Conservation (phyloP, 2,113 vertebrate genomes). For the Bagarius yarrelli region DNA sequence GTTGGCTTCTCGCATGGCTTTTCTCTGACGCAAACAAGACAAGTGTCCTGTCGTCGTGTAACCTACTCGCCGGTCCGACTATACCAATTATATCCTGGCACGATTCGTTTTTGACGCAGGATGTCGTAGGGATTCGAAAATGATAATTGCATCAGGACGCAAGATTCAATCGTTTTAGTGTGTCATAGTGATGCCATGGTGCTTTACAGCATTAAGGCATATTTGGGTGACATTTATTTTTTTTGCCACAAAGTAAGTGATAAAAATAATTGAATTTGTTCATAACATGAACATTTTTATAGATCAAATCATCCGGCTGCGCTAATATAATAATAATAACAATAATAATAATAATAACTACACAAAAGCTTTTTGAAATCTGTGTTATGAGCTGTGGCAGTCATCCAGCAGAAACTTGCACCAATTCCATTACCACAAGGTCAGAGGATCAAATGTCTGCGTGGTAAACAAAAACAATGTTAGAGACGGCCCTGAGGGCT, state of each 20-base stretch:
- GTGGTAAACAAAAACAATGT: constrained; percentile 17
- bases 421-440: constrained; percentile 26
- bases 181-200: no score
- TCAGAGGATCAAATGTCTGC: constrained; percentile 13
- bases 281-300: not conserved
- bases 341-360: not conserved
- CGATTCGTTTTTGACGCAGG: no score
- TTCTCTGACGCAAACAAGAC: no score
- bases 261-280: not conserved
- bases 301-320: not conserved
- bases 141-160: no score
- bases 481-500: constrained; percentile 6
- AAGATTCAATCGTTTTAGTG: no score
- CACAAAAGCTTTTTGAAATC: not conserved
- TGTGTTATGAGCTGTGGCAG: not conserved
- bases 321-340: not conserved
- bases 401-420: constrained; percentile 3
- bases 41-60: no score
- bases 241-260: not conserved
- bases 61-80: no score
- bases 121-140: no score
- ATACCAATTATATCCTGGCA: no score
- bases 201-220: no score
- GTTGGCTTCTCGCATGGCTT: no score
- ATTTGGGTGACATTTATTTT: no score